phyloP scores from a whole-genome alignment of 1,140 invertebrate species.

The Penaeus indicus region DNA sequence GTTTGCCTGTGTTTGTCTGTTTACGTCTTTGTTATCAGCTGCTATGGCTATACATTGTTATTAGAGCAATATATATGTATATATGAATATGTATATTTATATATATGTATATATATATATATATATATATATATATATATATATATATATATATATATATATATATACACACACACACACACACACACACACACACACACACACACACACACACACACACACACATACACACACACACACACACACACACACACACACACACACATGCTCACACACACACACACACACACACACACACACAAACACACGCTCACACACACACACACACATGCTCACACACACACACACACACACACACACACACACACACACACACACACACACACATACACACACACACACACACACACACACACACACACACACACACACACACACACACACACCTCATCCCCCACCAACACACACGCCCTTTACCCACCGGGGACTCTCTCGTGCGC shows the following conservation, averaged over 20 bases:
- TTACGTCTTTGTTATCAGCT: too few species aligned
- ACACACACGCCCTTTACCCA: conserved; percentile 63
- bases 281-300: background rate
- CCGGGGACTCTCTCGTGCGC: conserved; percentile 73
- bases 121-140: too few species aligned
- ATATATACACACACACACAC: too few species aligned
- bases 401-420: background rate
- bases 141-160: too few species aligned
- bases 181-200: too few species aligned
- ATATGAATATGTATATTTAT: too few species aligned
- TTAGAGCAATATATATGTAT: too few species aligned
- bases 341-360: background rate
- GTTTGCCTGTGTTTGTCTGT: too few species aligned
- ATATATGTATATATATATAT: too few species aligned
- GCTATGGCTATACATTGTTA: too few species aligned
- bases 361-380: background rate
- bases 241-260: background rate
- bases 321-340: background rate
- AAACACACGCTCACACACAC: background rate
- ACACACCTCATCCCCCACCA: background rate
- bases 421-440: background rate
- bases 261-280: background rate
- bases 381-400: background rate
- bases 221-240: background rate
- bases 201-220: too few species aligned